phyloP scores from a whole-genome alignment of 2,797 vertebrate species.

The Lacerta viridis region DNA sequence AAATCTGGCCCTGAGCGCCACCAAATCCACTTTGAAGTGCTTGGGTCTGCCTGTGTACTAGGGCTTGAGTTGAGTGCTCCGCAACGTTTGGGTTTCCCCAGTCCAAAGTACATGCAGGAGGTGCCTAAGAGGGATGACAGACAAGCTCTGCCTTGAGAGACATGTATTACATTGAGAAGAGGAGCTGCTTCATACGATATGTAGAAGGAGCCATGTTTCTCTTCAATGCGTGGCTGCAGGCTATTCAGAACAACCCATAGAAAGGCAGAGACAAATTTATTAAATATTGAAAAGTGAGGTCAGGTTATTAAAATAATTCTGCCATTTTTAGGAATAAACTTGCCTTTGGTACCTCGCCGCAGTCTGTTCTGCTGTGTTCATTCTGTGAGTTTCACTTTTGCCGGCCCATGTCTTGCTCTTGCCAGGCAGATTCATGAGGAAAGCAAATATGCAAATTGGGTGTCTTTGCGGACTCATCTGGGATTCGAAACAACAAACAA shows the following conservation, averaged over 20 bases:
- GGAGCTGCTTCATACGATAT: too few species aligned
- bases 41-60: too few species aligned
- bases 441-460: background rate
- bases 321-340: background rate
- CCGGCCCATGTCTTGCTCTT: background rate
- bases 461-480: background rate
- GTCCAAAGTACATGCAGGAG: too few species aligned
- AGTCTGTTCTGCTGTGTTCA: background rate
- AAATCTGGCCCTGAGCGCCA: too few species aligned
- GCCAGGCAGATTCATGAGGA: background rate
- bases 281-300: background rate
- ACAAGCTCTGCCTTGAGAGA: too few species aligned
- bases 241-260: background rate
- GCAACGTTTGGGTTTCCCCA: too few species aligned
- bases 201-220: too few species aligned
- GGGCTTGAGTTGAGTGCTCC: too few species aligned
- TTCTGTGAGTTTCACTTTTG: background rate
- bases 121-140: too few species aligned
- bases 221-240: too few species aligned
- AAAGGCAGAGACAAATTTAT: background rate
- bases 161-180: too few species aligned
- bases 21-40: too few species aligned
- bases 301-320: background rate
- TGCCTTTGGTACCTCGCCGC: background rate
- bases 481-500: background rate